Percentiles rank a stretch among this genome's conserved stretches.
Conservation (phyloP, 1,140 invertebrate genomes). For the Leptopilina boulardi region DNA sequence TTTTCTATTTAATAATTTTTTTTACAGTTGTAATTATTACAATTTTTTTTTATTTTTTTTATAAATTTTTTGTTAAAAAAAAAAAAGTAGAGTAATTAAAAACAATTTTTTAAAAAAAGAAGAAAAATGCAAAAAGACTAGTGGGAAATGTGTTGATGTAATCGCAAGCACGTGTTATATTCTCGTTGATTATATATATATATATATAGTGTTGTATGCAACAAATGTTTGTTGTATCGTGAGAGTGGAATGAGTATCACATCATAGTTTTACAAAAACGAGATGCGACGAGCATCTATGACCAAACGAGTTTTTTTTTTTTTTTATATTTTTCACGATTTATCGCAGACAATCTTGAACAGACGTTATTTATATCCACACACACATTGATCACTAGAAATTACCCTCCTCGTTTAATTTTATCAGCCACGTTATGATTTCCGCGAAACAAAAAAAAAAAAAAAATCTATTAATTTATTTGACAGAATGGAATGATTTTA, state of each 20-base stretch:
- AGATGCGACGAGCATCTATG: not conserved
- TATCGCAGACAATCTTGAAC: conserved; percentile 4
- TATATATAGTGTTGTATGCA: no score
- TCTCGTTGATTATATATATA: not conserved
- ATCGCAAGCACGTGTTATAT: conserved; percentile 1
- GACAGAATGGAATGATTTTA: no score
- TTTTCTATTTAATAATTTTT: no score
- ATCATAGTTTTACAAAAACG: not conserved
- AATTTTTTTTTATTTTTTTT: no score
- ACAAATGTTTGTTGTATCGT: not conserved
- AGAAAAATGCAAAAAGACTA: not conserved
- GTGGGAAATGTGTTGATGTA: not conserved
- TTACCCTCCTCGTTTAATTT: not conserved
- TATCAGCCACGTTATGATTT: not conserved
- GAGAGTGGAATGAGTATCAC: not conserved
- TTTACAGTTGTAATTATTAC: no score
- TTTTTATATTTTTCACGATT: conserved; percentile 8
- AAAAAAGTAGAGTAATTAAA: no score
- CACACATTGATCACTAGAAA: not conserved
- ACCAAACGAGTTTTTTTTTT: not conserved
- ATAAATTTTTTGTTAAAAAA: no score
- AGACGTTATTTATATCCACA: conserved; percentile 5
- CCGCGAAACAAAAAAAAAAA: not conserved
- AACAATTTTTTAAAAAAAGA: not conserved
- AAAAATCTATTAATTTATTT: not conserved